Base-by-base conservation (phyloP, 2,797 vertebrate genomes). In the Carapus acus region DNA sequence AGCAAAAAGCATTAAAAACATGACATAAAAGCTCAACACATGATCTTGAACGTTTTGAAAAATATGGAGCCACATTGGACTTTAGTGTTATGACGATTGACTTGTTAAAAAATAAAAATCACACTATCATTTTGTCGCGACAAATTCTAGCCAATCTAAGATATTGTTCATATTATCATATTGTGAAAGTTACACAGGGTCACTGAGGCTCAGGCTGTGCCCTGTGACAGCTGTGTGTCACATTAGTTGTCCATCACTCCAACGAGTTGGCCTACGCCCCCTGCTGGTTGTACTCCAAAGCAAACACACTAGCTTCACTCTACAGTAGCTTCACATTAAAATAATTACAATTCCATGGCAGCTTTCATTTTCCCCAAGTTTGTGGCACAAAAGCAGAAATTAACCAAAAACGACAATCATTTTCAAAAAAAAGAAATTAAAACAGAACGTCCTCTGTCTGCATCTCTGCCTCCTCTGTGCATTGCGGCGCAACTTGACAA, bases 401-500 rank as follows among this genome's bases (percentile, higher is more conserved):
- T 4, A 54, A 52, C 36, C 45, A 7, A 23, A 34, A 69, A 56
- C 62, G 54, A 27, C 9, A 27, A 51, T 49, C 21, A 55, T 22
- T 31, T 27, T 31, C 31, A 37, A 46, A 64, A 49, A 36, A 67
- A 8, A 8, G 39, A 63, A 58, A 71, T 51, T 19, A 31, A 63
- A 65, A 58, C 29, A 24, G 39, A 41, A 39, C 6, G 29, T n/a
- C n/a, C n/a, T n/a, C n/a, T n/a, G n/a, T n/a, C n/a, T n/a, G 48
- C 55, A 42, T 58, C 52, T 61, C 41, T 52, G 59, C 37, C 39
- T 63, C 50, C n/a, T n/a, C n/a, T n/a, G n/a, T 42, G 36, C 60
- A 53, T 18, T 63, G 46, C 43, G 43, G 41, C 15, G 18, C 17
- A 27, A 29, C 23, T 29, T 46, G n/a, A n/a, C 33, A 52, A 49